Percentiles rank a stretch among this genome's conserved stretches.
Conservation (phyloP, 2,888 invertebrate genomes). For the Micoletzkya japonica region DNA sequence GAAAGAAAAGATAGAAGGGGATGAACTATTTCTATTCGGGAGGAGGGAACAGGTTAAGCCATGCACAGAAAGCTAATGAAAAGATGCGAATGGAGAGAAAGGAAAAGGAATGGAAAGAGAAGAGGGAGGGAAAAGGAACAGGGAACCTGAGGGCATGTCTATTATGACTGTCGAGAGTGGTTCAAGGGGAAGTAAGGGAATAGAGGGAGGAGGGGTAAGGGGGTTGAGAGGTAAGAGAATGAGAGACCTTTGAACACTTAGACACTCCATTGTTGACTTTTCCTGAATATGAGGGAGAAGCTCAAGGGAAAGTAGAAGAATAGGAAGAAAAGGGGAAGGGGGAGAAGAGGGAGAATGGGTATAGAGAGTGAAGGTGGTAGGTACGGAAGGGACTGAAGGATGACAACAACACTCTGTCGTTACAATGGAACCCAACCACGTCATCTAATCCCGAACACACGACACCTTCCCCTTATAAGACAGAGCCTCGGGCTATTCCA, state of each 20-base stretch:
- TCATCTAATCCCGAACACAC: conserved; percentile 8
- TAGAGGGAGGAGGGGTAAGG: too few species aligned
- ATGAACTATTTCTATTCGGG: too few species aligned
- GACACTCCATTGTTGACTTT: not conserved
- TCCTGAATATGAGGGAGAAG: conserved; percentile 9
- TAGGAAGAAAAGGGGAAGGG: not conserved
- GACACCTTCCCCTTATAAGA: conserved; percentile 13
- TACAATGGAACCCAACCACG: not conserved
- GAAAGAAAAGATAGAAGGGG: too few species aligned
- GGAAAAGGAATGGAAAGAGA: too few species aligned
- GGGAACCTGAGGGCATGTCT: too few species aligned
- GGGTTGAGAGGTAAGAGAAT: not conserved
- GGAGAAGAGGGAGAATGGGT: conserved; percentile 3
- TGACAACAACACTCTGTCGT: not conserved
- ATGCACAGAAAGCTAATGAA: too few species aligned
- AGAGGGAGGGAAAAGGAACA: too few species aligned
- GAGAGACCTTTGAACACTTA: not conserved
- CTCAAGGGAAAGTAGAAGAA: conserved; percentile 1
- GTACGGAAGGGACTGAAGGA: conserved; percentile 13
- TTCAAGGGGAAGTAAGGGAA: too few species aligned
- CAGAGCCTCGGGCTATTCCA: too few species aligned
- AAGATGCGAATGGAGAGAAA: too few species aligned
- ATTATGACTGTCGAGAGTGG: too few species aligned
- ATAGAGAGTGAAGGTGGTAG: not conserved
- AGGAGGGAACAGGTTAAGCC: too few species aligned